Evolutionary conservation across 2,797 vertebrate genomes (phyloP).

Genomic region (Cyclopterus lumpus): DNA sequence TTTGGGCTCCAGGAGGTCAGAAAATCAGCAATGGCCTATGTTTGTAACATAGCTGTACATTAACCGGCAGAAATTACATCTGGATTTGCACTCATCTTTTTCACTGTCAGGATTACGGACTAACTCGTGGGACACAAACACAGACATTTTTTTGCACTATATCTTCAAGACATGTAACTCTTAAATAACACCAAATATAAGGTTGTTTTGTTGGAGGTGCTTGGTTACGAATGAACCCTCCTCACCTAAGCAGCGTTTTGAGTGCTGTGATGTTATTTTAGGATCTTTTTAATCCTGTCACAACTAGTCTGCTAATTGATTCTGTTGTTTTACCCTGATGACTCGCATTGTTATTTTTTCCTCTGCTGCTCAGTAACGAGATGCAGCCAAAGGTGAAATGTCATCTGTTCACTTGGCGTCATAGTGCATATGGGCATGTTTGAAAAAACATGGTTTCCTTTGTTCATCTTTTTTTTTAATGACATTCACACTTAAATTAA

Average conservation of each 20-base stretch:
- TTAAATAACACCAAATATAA: not conserved
- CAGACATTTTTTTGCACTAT: slow-evolving; percentile 1
- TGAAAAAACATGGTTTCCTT: not conserved
- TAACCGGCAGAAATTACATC: slow-evolving; percentile 15
- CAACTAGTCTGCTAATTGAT: slow-evolving; percentile 13
- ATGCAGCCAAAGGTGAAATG: slow-evolving; percentile 48
- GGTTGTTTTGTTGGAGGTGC: slow-evolving; percentile 1
- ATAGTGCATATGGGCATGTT: not conserved
- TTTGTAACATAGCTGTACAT: not conserved
- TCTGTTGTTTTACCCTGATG: slow-evolving; percentile 33
- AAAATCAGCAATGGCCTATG: slow-evolving; percentile 8
- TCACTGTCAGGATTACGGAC: slow-evolving; percentile 24
- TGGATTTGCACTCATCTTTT: slow-evolving; percentile 4
- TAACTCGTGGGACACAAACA: not conserved
- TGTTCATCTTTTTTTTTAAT: not conserved
- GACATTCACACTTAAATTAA: not conserved
- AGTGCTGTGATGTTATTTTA: slow-evolving; percentile 36
- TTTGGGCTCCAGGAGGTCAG: slow-evolving; percentile 27
- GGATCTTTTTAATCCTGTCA: slow-evolving; percentile 24
- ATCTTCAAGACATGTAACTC: not conserved
- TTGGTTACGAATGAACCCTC: not conserved
- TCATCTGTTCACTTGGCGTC: slow-evolving; percentile 38
- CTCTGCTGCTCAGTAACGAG: slow-evolving; percentile 32
- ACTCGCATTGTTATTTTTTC: slow-evolving; percentile 17
- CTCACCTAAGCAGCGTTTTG: slow-evolving; percentile 5